phyloP scores from a whole-genome alignment of 2,797 vertebrate species.

The Trachurus trachurus region DNA sequence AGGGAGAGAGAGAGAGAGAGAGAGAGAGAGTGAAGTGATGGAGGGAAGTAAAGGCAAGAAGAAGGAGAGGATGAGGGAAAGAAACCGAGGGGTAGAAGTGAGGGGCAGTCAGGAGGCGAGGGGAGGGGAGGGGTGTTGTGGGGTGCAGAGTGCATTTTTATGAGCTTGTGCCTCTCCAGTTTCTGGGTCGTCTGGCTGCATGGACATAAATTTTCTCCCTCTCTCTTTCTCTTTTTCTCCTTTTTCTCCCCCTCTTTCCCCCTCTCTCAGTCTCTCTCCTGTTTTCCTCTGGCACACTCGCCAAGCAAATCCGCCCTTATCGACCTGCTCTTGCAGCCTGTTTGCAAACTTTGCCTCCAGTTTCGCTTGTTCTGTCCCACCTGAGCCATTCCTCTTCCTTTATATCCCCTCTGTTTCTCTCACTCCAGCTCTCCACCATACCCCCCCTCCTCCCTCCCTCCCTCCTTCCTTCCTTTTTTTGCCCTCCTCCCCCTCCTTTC shows the following conservation, averaged over 20 bases:
- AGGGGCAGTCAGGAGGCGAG: neutral
- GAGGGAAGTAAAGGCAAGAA: slow-evolving; percentile 46
- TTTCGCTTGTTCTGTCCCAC: slow-evolving; percentile 24
- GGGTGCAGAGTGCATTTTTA: slow-evolving; percentile 79
- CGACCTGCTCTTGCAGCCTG: slow-evolving; percentile 52
- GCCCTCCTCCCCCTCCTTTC: slow-evolving; percentile 15
- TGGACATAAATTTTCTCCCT: slow-evolving; percentile 74
- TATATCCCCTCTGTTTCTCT: slow-evolving; percentile 21
- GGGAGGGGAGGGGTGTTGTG: neutral
- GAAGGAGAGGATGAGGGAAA: slow-evolving; percentile 40
- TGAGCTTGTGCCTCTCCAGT: slow-evolving; percentile 78
- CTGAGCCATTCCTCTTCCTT: slow-evolving; percentile 36
- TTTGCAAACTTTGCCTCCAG: slow-evolving; percentile 70
- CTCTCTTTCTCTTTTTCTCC: slow-evolving; percentile 19
- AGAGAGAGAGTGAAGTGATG: slow-evolving; percentile 31
- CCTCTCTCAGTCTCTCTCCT: slow-evolving; percentile 36
- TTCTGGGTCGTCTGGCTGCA: slow-evolving; percentile 77
- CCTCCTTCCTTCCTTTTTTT: slow-evolving; percentile 7
- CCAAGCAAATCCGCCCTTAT: slow-evolving; percentile 59
- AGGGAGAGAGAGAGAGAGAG: slow-evolving; percentile 3
- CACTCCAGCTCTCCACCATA: slow-evolving; percentile 16
- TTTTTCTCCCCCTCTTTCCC: slow-evolving; percentile 11
- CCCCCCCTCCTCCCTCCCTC: slow-evolving; percentile 21
- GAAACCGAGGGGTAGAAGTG: slow-evolving; percentile 46
- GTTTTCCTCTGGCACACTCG: slow-evolving; percentile 37